These are phyloP conservation scores for Drosophila mojavensis DNA, from an alignment of 1,140 invertebrate species.

Conservation along the genomic window DNA sequence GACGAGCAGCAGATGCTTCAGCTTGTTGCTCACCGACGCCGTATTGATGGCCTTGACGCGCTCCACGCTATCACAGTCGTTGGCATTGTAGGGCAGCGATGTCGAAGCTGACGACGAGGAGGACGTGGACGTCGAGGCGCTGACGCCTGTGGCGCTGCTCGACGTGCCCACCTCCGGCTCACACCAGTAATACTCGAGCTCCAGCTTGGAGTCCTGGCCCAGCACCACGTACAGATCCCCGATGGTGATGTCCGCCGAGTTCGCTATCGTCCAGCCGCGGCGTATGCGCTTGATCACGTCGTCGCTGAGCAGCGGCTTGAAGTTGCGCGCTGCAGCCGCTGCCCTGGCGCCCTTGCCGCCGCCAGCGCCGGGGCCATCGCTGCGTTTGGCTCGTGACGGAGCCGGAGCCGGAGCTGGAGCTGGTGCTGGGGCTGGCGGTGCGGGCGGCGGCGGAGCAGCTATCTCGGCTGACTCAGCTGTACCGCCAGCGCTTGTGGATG, in stretches of 20 bases:
- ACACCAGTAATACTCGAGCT: slow-evolving; percentile 93
- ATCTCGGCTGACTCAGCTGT: neutral
- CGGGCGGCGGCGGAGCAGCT: neutral
- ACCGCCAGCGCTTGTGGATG: neutral
- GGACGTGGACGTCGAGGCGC: neutral
- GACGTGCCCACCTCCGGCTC: slow-evolving; percentile 44
- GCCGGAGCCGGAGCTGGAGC: neutral
- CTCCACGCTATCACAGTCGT: slow-evolving; percentile 77
- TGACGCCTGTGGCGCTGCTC: neutral
- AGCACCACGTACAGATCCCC: slow-evolving; percentile 96
- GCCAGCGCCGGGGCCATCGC: slow-evolving; percentile 28
- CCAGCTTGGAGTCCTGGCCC: slow-evolving; percentile 91
- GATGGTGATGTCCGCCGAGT: slow-evolving; percentile 91
- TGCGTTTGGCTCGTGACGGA: slow-evolving; percentile 50
- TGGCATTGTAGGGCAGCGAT: slow-evolving; percentile 72
- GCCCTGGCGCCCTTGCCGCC: slow-evolving; percentile 35
- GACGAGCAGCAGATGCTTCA: slow-evolving; percentile 81
- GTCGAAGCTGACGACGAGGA: neutral
- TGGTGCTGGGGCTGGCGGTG: neutral
- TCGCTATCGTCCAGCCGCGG: slow-evolving; percentile 91
- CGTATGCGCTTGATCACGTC: slow-evolving; percentile 86
- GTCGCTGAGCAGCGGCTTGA: slow-evolving; percentile 82
- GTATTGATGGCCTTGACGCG: slow-evolving; percentile 69
- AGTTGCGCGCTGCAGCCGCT: slow-evolving; percentile 59
- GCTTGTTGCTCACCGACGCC: slow-evolving; percentile 73